Evolutionary conservation across 2,797 vertebrate genomes (phyloP).

Genomic region (Hydrocynus forskahlii): DNA sequence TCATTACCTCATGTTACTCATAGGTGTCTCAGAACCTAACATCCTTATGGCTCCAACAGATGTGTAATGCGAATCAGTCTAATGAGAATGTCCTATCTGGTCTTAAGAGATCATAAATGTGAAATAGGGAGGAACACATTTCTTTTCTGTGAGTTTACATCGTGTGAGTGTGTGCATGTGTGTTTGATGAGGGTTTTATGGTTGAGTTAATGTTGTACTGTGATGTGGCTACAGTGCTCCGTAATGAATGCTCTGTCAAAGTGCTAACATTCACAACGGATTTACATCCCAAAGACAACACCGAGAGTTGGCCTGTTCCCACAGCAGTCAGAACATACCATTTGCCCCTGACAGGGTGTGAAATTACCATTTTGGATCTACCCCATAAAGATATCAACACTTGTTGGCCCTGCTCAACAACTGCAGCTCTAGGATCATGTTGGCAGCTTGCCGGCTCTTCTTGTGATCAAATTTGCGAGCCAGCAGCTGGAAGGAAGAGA

Average conservation of each 20-base stretch:
- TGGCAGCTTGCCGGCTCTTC: slow-evolving; percentile 33
- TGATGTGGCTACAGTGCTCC: slow-evolving; percentile 31
- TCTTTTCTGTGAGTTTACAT: slow-evolving; percentile 24
- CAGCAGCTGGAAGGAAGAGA: slow-evolving; percentile 43
- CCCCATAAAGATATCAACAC: slow-evolving; percentile 50
- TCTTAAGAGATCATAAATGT: not conserved
- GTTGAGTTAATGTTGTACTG: slow-evolving; percentile 28
- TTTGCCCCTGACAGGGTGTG: slow-evolving; percentile 33
- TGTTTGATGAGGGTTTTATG: slow-evolving; percentile 34
- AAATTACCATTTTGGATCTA: slow-evolving; percentile 52
- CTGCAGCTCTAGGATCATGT: slow-evolving; percentile 33
- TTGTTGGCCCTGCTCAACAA: slow-evolving; percentile 46
- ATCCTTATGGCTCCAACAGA: too few species aligned
- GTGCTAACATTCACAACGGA: slow-evolving; percentile 26
- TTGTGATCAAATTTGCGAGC: not conserved
- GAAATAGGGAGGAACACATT: not conserved
- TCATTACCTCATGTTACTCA: not conserved
- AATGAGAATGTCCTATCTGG: not conserved
- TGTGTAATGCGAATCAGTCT: too few species aligned
- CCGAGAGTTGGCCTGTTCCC: slow-evolving; percentile 44
- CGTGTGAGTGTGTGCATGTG: slow-evolving; percentile 2
- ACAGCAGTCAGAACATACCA: slow-evolving; percentile 48
- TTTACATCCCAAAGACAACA: slow-evolving; percentile 27
- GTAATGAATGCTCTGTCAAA: slow-evolving; percentile 17
- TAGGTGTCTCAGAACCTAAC: not conserved